Base-by-base conservation (phyloP, 2,113 vertebrate genomes). In the Girardinichthys multiradiatus region DNA sequence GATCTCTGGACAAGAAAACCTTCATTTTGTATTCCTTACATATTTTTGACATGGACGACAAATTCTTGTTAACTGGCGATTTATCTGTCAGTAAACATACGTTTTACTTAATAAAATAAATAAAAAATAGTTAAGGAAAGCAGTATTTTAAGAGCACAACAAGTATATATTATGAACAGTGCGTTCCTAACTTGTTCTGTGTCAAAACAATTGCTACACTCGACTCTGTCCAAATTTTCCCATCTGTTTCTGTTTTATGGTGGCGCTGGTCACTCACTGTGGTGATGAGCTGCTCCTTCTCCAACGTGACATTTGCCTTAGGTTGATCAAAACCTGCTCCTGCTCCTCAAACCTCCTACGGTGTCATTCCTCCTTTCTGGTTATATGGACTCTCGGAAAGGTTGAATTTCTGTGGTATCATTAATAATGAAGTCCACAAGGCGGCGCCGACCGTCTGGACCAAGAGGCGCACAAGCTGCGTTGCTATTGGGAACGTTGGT, bases 401-500 rank as follows among this genome's bases (percentile, higher is more conserved):
- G 51, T 85, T 87, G 70, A 37, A 76, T 81, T 81, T 89, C 87
- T 61, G 73, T 58, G 37, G 54, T 58, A 65, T 81, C 83, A 90
- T 92, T 60, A 92, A 91, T 91, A 84, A 91, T 93, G 70, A 14
- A 90, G 15, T 10, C 2, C 1, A 62, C 57, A 57, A 19, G n/a
- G 57, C 31, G 51, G 57, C 78, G 79, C 81, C 84, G 82, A n/a
- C 42, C 83, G 80, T 87, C 87, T 90, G 90, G 63, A 80, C 42
- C 60, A 21, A 68, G 35, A 61, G 54, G 35, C 58, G 51, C 3
- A 2, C 65, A 63, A 83, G 77, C 67, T 62, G 78, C 39, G 70
- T 90, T 90, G 85, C 90, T 74, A 24, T 54, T 24, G 69, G 91
- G 28, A 82, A 88, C 85, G 30, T 1, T 3, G 3, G 9, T 21